These are phyloP conservation scores for Pangasianodon hypophthalmus DNA, from an alignment of 2,113 vertebrate species.

Conservation along the genomic window DNA sequence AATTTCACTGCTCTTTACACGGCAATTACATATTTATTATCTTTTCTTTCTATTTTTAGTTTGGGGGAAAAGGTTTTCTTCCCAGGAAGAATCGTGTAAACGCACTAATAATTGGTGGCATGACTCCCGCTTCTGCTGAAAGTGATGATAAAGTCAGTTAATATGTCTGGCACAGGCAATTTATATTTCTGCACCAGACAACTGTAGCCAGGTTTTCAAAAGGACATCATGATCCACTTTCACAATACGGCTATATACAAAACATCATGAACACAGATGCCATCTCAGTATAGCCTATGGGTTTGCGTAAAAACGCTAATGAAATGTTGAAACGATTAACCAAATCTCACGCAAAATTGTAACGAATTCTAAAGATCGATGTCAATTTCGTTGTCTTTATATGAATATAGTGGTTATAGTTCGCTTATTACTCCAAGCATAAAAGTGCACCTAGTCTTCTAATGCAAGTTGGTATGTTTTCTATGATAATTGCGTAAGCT, in stretches of 20 bases:
- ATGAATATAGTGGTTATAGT: not conserved
- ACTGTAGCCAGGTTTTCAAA: not conserved
- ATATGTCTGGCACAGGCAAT: not conserved
- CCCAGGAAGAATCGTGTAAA: not conserved
- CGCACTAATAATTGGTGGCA: not conserved
- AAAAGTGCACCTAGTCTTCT: not conserved
- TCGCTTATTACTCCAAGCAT: not conserved
- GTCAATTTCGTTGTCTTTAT: not conserved
- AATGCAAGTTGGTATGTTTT: not conserved
- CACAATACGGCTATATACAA: not conserved
- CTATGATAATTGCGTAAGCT: not conserved
- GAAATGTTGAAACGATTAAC: not conserved
- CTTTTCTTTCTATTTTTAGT: not conserved
- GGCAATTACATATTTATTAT: not conserved
- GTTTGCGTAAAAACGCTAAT: not conserved
- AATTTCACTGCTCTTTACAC: not conserved
- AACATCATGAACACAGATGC: not conserved
- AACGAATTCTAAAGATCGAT: not conserved
- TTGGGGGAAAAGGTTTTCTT: not conserved
- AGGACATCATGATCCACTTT: not conserved
- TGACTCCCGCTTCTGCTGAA: not conserved
- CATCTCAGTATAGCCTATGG: not conserved
- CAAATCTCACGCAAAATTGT: not conserved
- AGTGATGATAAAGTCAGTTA: not conserved
- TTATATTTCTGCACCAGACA: not conserved